A percentile compares a stretch with the other conserved stretches of the same genome.
Conservation (phyloP, 2,888 invertebrate genomes). For the Pseudococcus longispinus region DNA sequence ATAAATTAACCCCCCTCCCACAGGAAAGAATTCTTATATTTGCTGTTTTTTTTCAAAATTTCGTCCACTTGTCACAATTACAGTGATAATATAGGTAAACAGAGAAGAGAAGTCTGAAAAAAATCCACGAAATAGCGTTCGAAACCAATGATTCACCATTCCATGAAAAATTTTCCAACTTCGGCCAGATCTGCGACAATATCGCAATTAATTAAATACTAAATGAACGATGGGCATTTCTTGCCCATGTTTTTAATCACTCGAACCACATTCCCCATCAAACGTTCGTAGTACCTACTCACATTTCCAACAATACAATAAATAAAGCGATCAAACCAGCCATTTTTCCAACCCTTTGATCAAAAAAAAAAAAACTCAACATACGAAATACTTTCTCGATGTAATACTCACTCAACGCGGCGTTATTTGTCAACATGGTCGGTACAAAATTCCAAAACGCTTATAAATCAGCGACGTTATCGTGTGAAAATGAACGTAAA, state of each 20-base stretch:
- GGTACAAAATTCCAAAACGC: neutral
- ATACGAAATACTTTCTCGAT: neutral
- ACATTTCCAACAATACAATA: neutral
- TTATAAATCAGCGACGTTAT: slow-evolving; percentile 18
- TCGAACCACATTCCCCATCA: neutral
- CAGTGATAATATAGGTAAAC: no score
- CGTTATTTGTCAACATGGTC: neutral
- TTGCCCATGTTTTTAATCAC: neutral
- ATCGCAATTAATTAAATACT: neutral
- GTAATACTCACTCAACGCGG: neutral
- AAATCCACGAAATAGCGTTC: no score
- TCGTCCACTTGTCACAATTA: no score
- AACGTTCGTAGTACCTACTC: neutral
- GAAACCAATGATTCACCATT: no score
- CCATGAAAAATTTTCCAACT: no score
- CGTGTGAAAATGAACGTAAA: slow-evolving; percentile 32
- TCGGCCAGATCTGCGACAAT: no score
- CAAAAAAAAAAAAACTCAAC: neutral
- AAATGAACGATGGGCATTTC: neutral
- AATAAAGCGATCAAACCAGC: neutral
- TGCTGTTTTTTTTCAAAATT: no score
- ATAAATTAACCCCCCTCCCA: no score
- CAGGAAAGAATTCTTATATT: no score
- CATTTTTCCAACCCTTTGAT: neutral
- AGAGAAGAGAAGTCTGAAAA: no score